Conservation (phyloP, 2,888 invertebrate species). For the Acrocera orbiculus region DNA sequence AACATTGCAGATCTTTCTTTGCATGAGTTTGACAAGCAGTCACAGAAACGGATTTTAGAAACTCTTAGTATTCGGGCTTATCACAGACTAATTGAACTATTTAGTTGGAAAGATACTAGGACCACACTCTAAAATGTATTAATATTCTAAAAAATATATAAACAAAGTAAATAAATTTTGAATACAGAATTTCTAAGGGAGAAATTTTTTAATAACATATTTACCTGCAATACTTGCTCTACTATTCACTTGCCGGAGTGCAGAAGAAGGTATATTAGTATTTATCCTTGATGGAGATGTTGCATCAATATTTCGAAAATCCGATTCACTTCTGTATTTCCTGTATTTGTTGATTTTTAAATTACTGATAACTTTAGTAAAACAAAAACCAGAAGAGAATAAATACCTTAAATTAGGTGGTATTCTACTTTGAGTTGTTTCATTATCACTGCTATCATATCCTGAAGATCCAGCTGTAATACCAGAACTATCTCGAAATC, state of each 20-base stretch:
- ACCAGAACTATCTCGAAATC: conserved; percentile 41
- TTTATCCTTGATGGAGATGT: conserved; percentile 26
- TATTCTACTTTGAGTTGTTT: conserved; percentile 36
- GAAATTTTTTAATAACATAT: too few relatives aligned
- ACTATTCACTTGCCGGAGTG: conserved; percentile 52
- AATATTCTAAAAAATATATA: too few relatives aligned
- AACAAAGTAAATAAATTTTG: too few relatives aligned
- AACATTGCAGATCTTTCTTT: too few relatives aligned
- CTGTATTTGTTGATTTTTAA: conserved; percentile 21
- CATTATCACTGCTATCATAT: conserved; percentile 79
- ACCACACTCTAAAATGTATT: too few relatives aligned
- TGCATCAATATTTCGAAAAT: conserved; percentile 43
- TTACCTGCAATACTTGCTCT: conserved; percentile 35
- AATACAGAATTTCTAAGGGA: too few relatives aligned
- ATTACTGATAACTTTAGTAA: neutral
- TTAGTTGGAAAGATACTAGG: too few relatives aligned
- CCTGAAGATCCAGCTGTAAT: conserved; percentile 58
- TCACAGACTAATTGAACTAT: too few relatives aligned
- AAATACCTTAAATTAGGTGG: conserved; percentile 32
- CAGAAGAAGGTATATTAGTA: conserved; percentile 40
- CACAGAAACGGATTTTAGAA: too few relatives aligned
- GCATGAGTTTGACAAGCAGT: too few relatives aligned
- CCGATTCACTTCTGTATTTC: conserved; percentile 73
- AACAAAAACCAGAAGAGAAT: neutral
- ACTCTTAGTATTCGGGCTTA: too few relatives aligned